Conservation (phyloP, 2,113 vertebrate genomes). For the Pipra filicauda region DNA sequence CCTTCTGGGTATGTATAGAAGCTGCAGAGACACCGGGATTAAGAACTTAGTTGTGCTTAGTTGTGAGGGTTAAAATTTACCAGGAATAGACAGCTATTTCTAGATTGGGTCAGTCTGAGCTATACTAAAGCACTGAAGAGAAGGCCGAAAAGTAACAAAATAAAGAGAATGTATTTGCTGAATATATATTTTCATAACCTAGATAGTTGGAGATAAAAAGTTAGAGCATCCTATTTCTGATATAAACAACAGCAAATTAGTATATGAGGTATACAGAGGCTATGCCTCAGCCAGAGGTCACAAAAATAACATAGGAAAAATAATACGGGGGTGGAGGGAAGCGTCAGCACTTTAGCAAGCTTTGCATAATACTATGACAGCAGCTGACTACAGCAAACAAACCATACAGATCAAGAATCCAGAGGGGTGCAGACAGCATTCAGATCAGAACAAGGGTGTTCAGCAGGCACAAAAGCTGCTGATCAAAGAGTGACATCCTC, state of each 20-base stretch:
- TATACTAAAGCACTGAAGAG: neutral
- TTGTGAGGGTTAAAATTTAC: neutral
- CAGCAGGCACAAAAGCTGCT: conserved; percentile 2
- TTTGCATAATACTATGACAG: conserved; percentile 30
- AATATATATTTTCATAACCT: conserved; percentile 5
- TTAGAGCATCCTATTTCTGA: neutral
- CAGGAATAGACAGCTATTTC: neutral
- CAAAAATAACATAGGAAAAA: conserved; percentile 31
- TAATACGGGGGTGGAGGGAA: neutral
- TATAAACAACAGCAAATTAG: conserved; percentile 17
- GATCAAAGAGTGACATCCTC: neutral
- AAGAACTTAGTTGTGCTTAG: neutral
- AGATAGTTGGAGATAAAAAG: neutral
- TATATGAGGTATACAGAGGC: neutral
- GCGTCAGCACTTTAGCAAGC: neutral
- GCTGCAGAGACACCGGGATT: neutral
- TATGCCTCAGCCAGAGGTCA: conserved; percentile 30
- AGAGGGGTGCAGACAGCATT: neutral
- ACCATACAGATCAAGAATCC: neutral
- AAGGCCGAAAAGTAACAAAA: neutral
- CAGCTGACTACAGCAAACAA: conserved; percentile 31
- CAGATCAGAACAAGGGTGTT: conserved; percentile 4
- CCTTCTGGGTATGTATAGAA: neutral
- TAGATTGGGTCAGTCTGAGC: neutral
- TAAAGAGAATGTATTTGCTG: neutral